Evolutionary conservation across 2,113 vertebrate genomes (phyloP), one percentile per base, ranked within the genome.

Genomic region (Catharus fuscescens): DNA sequence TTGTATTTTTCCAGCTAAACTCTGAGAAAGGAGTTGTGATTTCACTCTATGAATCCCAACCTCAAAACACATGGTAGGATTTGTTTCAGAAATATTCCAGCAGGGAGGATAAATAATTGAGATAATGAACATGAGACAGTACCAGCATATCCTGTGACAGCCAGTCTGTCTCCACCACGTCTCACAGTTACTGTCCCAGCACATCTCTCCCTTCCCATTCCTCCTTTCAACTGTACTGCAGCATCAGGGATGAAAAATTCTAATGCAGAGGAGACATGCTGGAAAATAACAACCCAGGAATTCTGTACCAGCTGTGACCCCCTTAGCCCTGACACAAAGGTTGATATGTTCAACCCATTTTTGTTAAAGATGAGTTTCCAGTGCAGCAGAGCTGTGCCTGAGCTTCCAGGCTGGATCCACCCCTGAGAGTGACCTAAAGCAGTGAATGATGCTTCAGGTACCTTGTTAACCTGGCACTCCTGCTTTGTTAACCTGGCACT

Each of bases 31-130:
- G 62, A 93, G 71, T 66, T 96, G 95, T 70, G 87, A 96, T 90
- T 97, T 86, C 82, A 83, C 40, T 74, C 78, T 25, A 0, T 21
- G 71, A 95, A 96, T 94, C 64, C 85, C 90, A 96, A 78, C 92
- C 93, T 96, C 94, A 92, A 95, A 97, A 96, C 94, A 96, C 95
- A 94, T 96, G 96, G 93, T 64, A 54, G 79, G 67, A 94, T 96
- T 95, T 96, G 93, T 86, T 93, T 95, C 29, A 95, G 96, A 96
- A 94, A 69, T 36, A 64, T 36, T 97, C 92, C 93, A 96, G 88
- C 71, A 93, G 88, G 85, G 93, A 94, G 88, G 76, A 90, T 93
- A 95, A 94, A 93, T 93, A 91, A 95, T 82, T 77, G 92, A 93
- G 94, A 95, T 94, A 94, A 94, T 17, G 82, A 93, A 44, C 81